Evolutionary conservation across 2,888 invertebrate genomes (phyloP).

Genomic region (Megastigmus dorsalis): DNA sequence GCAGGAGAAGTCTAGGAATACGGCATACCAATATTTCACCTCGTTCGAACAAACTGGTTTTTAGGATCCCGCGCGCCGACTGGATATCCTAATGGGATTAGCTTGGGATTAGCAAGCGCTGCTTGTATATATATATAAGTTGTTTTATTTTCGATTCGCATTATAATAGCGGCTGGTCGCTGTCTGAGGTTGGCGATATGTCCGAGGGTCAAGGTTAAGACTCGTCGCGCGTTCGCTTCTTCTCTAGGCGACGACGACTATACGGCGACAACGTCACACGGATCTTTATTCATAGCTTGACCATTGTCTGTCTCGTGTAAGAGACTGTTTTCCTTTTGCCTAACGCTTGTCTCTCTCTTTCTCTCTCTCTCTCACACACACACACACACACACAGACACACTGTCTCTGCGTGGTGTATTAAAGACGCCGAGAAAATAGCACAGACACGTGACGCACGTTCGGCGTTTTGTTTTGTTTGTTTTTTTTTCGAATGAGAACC

Average conservation of each 20-base stretch:
- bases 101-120: background rate
- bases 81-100: background rate
- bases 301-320: slow-evolving; percentile 15
- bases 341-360: too few relatives aligned
- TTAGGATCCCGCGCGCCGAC: too few relatives aligned
- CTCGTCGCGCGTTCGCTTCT: slow-evolving; percentile 13
- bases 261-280: too few relatives aligned
- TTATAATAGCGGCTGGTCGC: background rate
- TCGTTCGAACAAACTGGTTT: slow-evolving; percentile 15
- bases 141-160: slow-evolving; percentile 33
- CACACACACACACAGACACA: too few relatives aligned
- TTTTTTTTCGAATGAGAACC: background rate
- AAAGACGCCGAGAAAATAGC: slow-evolving; percentile 7
- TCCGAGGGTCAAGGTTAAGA: slow-evolving; percentile 30
- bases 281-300: slow-evolving; percentile 35
- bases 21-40: background rate
- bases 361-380: too few relatives aligned
- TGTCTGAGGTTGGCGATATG: too few relatives aligned
- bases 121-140: too few relatives aligned
- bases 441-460: background rate
- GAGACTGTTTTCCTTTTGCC: background rate
- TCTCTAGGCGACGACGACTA: background rate
- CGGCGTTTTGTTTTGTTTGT: background rate
- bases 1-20: background rate
- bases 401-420: too few relatives aligned